phyloP scores from a whole-genome alignment of 1,140 invertebrate genomes.

The Drosophila melanica region DNA sequence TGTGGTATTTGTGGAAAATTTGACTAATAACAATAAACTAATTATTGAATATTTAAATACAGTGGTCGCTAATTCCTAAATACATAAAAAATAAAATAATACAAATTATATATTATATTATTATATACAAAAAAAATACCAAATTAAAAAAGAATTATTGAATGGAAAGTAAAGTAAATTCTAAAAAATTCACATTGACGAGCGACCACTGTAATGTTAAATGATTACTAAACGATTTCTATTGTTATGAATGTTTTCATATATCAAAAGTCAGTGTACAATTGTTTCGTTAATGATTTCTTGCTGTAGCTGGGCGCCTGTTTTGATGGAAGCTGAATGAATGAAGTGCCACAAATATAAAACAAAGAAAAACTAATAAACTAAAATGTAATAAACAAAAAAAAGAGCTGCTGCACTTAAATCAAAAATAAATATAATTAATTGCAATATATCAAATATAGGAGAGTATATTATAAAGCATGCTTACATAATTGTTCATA shows the following conservation, averaged over 20 bases:
- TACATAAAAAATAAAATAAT: too few relatives aligned
- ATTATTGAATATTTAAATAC: not conserved
- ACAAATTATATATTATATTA: too few relatives aligned
- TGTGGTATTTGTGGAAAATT: not conserved
- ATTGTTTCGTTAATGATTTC: slow-evolving; percentile 24
- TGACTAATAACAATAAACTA: too few relatives aligned
- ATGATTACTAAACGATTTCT: slow-evolving; percentile 12
- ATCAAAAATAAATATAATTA: slow-evolving; percentile 15
- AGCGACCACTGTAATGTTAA: not conserved
- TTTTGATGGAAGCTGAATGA: slow-evolving; percentile 14
- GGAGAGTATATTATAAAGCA: slow-evolving; percentile 68
- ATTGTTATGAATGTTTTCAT: not conserved
- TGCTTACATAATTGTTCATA: slow-evolving; percentile 81
- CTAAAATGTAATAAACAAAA: not conserved
- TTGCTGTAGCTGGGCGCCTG: not conserved
- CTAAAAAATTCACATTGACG: not conserved
- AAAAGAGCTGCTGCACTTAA: not conserved
- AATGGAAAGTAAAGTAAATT: too few relatives aligned
- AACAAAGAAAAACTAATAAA: slow-evolving; percentile 17
- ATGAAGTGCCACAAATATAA: slow-evolving; percentile 29
- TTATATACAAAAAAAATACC: too few relatives aligned
- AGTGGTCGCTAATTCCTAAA: not conserved
- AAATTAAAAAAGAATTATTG: too few relatives aligned
- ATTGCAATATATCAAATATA: slow-evolving; percentile 54
- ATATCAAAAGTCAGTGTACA: slow-evolving; percentile 12